phyloP scores from a whole-genome alignment of 92 coral and sea anemone genomes.

The Hydrozoanthus gracilis region DNA sequence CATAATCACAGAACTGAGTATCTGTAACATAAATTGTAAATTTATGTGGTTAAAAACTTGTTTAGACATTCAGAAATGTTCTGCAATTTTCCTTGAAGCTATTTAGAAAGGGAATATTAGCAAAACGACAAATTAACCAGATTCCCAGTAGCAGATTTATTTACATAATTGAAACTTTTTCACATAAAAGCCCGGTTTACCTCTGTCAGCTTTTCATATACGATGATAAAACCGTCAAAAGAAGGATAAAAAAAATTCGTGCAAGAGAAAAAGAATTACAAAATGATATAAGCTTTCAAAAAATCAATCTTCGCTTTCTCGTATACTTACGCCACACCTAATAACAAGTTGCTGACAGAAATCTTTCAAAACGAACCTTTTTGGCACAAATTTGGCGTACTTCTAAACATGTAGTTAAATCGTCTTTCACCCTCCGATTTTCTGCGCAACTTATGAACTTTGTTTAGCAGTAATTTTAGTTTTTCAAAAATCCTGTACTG shows the following conservation, averaged over 20 bases:
- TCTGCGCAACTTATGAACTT: background rate
- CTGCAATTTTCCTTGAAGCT: too few species aligned
- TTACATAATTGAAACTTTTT: background rate
- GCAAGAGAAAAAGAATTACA: background rate
- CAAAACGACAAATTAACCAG: too few species aligned
- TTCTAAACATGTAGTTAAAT: slow-evolving; percentile 13
- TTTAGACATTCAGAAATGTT: too few species aligned
- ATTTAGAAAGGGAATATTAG: too few species aligned
- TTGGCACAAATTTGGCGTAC: slow-evolving; percentile 27
- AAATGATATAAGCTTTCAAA: slow-evolving; percentile 1
- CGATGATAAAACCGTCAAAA: background rate
- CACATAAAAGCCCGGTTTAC: background rate
- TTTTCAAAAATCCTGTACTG: background rate
- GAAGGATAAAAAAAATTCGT: background rate
- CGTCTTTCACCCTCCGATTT: background rate
- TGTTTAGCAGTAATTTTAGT: background rate
- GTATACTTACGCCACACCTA: slow-evolving; percentile 33
- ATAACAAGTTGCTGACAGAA: slow-evolving; percentile 47
- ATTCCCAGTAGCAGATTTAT: background rate
- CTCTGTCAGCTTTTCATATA: background rate
- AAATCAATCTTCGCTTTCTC: slow-evolving; percentile 15
- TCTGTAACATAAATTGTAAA: too few species aligned
- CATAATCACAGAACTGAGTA: too few species aligned
- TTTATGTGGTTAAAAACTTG: too few species aligned
- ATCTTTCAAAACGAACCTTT: slow-evolving; percentile 16